These are phyloP conservation scores for Bufo gargarizans DNA, from an alignment of 2,113 vertebrate species.

Conservation along the genomic window DNA sequence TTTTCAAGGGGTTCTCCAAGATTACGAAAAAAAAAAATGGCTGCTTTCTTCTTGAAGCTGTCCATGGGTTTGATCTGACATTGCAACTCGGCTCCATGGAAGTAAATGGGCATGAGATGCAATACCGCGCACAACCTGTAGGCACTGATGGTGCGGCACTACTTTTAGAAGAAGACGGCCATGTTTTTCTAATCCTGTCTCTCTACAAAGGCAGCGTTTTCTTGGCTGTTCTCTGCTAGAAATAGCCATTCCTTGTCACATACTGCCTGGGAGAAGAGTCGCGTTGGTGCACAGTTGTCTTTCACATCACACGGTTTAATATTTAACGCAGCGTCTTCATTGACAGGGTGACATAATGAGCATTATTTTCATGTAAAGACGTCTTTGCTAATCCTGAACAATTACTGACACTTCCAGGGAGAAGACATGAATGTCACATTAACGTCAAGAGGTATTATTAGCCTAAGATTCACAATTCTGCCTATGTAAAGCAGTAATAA, in stretches of 20 bases:
- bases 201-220: neutral
- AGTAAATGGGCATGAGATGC: neutral
- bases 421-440: neutral
- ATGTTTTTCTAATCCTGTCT: neutral
- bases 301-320: constrained; percentile 10
- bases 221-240: neutral
- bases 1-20: too few species aligned
- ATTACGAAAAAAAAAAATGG: too few species aligned
- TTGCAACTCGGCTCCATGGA: neutral
- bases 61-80: neutral
- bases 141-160: neutral
- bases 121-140: neutral
- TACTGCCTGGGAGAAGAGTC: neutral
- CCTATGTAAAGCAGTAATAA: neutral
- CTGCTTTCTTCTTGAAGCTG: too few species aligned
- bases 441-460: neutral
- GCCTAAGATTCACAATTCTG: neutral
- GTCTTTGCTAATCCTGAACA: neutral
- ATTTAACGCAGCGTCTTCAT: neutral
- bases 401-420: neutral
- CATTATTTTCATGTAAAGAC: constrained; percentile 44
- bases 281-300: neutral
- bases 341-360: constrained; percentile 1
- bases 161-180: neutral
- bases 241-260: neutral